Evolutionary conservation across 1,140 invertebrate species (phyloP).

Genomic region (Aphelinus certus): DNA sequence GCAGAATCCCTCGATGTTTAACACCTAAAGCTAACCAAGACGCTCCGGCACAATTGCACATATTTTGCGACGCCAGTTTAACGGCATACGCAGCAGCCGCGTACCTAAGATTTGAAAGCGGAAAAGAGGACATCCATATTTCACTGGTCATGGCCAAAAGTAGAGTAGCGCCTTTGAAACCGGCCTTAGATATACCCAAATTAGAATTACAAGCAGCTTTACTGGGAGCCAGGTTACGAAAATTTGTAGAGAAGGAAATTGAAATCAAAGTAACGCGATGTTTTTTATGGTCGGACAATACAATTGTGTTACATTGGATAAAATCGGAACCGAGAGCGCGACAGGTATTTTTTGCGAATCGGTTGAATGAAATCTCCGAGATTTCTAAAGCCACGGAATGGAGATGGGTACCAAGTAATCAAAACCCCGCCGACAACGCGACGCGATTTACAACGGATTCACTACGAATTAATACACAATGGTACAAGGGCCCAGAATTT

Average conservation of each 20-base stretch:
- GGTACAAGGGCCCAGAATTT: slow-evolving; percentile 36
- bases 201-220: slow-evolving; percentile 25
- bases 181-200: neutral
- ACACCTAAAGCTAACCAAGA: neutral
- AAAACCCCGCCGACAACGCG: slow-evolving; percentile 52
- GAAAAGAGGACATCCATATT: neutral
- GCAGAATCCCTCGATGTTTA: neutral
- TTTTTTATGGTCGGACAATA: slow-evolving; percentile 5
- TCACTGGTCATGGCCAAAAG: slow-evolving; percentile 9
- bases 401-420: slow-evolving; percentile 48
- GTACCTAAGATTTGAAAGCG: neutral
- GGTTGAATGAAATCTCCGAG: slow-evolving; percentile 51
- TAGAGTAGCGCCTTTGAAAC: slow-evolving; percentile 16
- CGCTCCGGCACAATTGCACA: slow-evolving; percentile 44
- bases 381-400: slow-evolving; percentile 44
- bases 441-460: slow-evolving; percentile 21
- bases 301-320: slow-evolving; percentile 52
- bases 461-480: slow-evolving; percentile 5
- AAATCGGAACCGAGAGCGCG: slow-evolving; percentile 44
- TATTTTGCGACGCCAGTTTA: slow-evolving; percentile 49
- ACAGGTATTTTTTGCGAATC: slow-evolving; percentile 46
- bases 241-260: neutral
- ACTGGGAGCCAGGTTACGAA: neutral
- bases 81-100: slow-evolving; percentile 13
- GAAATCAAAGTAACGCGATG: neutral